Percentiles rank a stretch among this genome's conserved stretches.
phyloP scores from a whole-genome alignment of 2,797 vertebrate genomes.

The Sebastes itinus region DNA sequence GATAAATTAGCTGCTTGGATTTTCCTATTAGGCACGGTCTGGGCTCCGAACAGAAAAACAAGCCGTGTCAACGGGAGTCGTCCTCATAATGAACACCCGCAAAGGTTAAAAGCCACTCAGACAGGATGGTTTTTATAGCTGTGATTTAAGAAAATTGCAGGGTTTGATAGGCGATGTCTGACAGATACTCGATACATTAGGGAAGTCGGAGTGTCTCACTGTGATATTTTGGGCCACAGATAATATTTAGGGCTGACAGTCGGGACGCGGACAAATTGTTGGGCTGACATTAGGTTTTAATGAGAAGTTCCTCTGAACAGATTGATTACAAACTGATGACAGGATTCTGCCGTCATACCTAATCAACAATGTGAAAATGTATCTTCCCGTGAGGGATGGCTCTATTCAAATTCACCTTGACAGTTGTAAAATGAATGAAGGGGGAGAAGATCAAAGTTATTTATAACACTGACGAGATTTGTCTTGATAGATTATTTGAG shows the following conservation, averaged over 20 bases:
- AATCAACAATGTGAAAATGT: not conserved
- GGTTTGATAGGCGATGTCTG: constrained; percentile 69
- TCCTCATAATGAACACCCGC: constrained; percentile 35
- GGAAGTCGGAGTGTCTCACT: constrained; percentile 58
- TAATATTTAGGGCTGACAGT: constrained; percentile 26
- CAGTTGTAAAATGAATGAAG: not conserved
- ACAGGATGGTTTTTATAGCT: constrained; percentile 61
- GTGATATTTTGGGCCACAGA: constrained; percentile 29
- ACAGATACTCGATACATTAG: constrained; percentile 56
- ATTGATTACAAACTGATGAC: constrained; percentile 19
- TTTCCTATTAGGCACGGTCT: constrained; percentile 9
- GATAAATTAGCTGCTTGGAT: constrained; percentile 24
- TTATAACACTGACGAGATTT: not conserved
- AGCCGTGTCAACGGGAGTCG: constrained; percentile 27
- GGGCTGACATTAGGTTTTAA: constrained; percentile 29
- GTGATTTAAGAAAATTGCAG: constrained; percentile 77
- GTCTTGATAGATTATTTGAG: not conserved
- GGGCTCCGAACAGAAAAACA: constrained; percentile 31
- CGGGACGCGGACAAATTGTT: constrained; percentile 6
- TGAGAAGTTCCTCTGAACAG: constrained; percentile 28
- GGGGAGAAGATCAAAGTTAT: not conserved
- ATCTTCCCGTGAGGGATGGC: not conserved
- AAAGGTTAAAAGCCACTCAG: constrained; percentile 58
- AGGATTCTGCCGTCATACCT: not conserved
- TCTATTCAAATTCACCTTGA: not conserved